Evolutionary conservation across 2,888 invertebrate species (phyloP), one percentile per base, ranked within the genome.

Genomic region (Drosophila barbarae): DNA sequence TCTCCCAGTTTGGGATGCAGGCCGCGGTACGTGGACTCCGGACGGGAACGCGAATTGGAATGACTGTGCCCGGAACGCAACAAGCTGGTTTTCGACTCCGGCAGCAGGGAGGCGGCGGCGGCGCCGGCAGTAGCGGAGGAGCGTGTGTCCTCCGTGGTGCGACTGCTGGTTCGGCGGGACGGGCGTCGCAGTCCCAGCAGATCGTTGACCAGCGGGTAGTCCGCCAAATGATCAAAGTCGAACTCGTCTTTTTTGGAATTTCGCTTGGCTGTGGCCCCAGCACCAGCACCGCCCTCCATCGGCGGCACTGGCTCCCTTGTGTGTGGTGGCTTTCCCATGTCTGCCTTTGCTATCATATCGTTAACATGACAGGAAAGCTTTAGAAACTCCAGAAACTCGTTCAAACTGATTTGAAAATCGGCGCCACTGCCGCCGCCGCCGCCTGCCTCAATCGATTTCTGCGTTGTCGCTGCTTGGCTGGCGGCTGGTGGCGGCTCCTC

Each of bases 351-450:
- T 70, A 89, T 88, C 76, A 89, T 87, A 72, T 90, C 89, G 76
- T 89, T 88, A 10, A 90, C 87, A 72, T 88, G 89, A 80, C 89
- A 90, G 32, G 89, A 87, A 64, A 88, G 86, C 84, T 90, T 89
- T 41, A 90, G 72, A 81, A 90, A 89, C 60, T 89, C 87, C 30
- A 90, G 76, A 83, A 90, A 90, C 42, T 90, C 87, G 69, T 88
- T 87, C 70, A 88, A 87, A 71, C 84, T 85, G 63, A 90, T 84
- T 82, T 76, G 76, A 73, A 85, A 80, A 50, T 82, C 84, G 44
- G 72, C 41, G 36, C 70, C 58, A 32, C 32, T 32, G 21, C 46
- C 58, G 23, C 38, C 18, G 18, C 18, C 9, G 41, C 52, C 41
- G 15, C 15, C 46, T 6, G 71, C 23, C 60, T 68, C 74, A 28